Evolutionary conservation across 2,113 vertebrate genomes (phyloP), one percentile per base, ranked within the genome.

Genomic region (Periophthalmodon schlosseri): DNA sequence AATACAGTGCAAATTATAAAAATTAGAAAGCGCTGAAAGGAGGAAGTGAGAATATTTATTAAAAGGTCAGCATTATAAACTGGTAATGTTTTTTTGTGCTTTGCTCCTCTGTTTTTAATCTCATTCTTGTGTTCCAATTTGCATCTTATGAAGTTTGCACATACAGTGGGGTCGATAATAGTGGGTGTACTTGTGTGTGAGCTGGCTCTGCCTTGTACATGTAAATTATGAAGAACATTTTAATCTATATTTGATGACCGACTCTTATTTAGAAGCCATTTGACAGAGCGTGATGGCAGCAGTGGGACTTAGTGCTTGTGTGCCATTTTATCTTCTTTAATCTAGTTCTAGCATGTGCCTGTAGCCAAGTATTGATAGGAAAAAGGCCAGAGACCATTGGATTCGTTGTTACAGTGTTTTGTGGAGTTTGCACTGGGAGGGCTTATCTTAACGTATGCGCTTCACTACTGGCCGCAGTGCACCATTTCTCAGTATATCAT

Each of bases 211-310:
- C 44, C 80, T 81, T 84, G 80, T 87, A 70, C 69, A 79, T 81
- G 52, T 90, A 77, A 88, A 87, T 89, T 86, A 83, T 87, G 67
- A 75, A 91, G 64, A 34, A 77, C 57, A 56, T 84, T 81, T 86
- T 20, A 72, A 87, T 88, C 75, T 77, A 86, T 91, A 86, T 86
- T 89, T 88, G 73, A 89, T 87, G 81, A 74, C 76, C 67, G 47
- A 65, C 56, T 79, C 79, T 82, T 84, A 80, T 80, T 82, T 80
- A 80, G 76, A 78, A 78, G 72, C 49, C 80, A 68, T 79, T 86
- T 82, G 81, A 34, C 64, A 80, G 66, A 78, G 72, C 2, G 3
- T 13, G 10, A 9, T 28, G 65, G 70, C 21, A 14, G 24, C 14
- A 70, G 16, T 68, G 50, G 73, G 47, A 74, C 44, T 70, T 72